Evolutionary conservation across 2,888 invertebrate species (phyloP), one percentile per base, ranked within the genome.

Genomic region (Netelia melanura): DNA sequence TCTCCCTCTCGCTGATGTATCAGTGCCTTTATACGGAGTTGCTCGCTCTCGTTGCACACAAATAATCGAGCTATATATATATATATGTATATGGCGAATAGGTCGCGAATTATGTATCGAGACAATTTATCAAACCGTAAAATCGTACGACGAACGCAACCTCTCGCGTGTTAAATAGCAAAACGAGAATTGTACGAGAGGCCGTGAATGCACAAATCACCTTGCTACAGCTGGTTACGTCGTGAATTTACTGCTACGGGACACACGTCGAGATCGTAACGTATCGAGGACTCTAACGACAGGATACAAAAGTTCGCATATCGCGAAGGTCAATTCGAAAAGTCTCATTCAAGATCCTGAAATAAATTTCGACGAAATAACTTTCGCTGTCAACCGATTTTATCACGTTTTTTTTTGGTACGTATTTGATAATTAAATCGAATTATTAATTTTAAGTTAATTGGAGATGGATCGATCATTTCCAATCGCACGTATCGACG

Each of bases 111-210:
- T 67, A 67, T 72, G 44, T 38, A 48, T 76, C 38, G 54, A 65
- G 48, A 65, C 61, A 68, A 78, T 78, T 11, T 48, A 70, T 75
- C 68, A 75, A 83, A 83, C 68, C 74, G 77, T 80, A 54, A 80
- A 75, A 78, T 70, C 70, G 70, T 70, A 70, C 70, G 64, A 68
- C 56, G 17, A 80, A 83, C 75, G 75, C 74, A 38, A 72, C 23
- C 48, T 56, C 25, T 14, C 11, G 11, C 14, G 44, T 61, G 56
- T 58, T 67, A 38, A 23, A 25, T 30, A 65, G 38, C 1, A 48
- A 48, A 43, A 54, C 6, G 9, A 76, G 54, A 74, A 74, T 30
- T 54, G 61, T 52, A 76, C 72, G 67, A 30, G 64, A 83, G 78
- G 74, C 83, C 78, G 72, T 68, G 83, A 64, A 83, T 58, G 78